A percentile compares a stretch with the other conserved stretches of the same genome.
phyloP scores from a whole-genome alignment of 1,140 invertebrate species.

The Drosophila insularis region DNA sequence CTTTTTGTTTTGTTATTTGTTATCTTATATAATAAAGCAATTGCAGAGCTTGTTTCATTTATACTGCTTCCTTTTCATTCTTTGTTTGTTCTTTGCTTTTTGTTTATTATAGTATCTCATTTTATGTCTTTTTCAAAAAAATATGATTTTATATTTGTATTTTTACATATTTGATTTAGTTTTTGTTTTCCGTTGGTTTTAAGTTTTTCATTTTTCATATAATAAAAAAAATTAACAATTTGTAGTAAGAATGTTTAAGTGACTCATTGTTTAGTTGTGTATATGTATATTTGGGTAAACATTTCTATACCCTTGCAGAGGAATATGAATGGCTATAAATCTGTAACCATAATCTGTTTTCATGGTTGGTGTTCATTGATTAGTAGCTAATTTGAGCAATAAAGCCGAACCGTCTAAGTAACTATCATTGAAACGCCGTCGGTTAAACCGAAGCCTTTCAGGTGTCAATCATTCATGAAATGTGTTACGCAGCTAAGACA shows the following conservation, averaged over 20 bases:
- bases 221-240: conserved; percentile 49
- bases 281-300: neutral
- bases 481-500: too few relatives aligned
- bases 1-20: conserved; percentile 28
- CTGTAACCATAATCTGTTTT: too few relatives aligned
- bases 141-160: conserved; percentile 54
- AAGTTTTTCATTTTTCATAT: conserved; percentile 29
- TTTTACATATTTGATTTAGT: conserved; percentile 28
- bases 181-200: neutral
- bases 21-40: conserved; percentile 18
- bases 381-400: too few relatives aligned
- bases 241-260: conserved; percentile 33
- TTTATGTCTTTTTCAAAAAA: conserved; percentile 38
- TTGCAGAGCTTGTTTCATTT: conserved; percentile 30
- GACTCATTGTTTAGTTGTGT: conserved; percentile 23
- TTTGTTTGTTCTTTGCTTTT: conserved; percentile 35
- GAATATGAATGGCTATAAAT: too few relatives aligned
- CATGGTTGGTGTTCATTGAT: too few relatives aligned
- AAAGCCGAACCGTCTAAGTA: too few relatives aligned
- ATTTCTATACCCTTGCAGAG: neutral
- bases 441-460: too few relatives aligned
- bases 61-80: conserved; percentile 9
- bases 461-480: too few relatives aligned
- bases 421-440: too few relatives aligned
- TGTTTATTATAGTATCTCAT: too few relatives aligned